Percentiles rank a stretch among this genome's conserved stretches.
Conservation (phyloP, 2,888 invertebrate genomes). For the Allolobophora icterica region DNA sequence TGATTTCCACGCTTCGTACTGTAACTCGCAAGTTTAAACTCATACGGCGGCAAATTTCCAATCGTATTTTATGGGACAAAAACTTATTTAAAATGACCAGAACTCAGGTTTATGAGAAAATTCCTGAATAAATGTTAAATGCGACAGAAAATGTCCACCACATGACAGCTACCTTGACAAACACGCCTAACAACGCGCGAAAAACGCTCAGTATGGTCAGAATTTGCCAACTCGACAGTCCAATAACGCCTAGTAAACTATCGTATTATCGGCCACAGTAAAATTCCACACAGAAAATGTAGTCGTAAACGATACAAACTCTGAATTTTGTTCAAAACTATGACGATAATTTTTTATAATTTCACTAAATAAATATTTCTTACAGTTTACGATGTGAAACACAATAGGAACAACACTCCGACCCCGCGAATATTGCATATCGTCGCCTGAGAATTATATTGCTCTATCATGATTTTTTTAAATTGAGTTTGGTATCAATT, state of each 20-base stretch:
- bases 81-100: neutral
- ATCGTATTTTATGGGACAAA: neutral
- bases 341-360: neutral
- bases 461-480: no score
- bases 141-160: neutral
- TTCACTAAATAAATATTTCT: neutral
- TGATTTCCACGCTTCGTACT: no score
- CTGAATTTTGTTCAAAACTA: neutral
- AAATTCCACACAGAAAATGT: neutral
- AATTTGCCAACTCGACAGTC: neutral
- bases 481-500: no score
- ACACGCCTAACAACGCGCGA: neutral
- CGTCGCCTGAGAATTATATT: no score
- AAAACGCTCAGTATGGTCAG: neutral
- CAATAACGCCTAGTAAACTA: neutral
- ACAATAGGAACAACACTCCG: neutral
- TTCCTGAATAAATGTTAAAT: neutral
- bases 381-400: neutral
- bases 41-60: neutral
- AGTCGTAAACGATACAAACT: neutral
- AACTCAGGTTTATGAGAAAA: neutral
- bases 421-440: neutral
- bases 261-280: constrained; percentile 3
- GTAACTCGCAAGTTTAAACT: no score
- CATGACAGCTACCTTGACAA: neutral